Percentiles rank a stretch among this genome's conserved stretches.
Conservation (phyloP, 2,888 invertebrate genomes). For the Pandemis corylana region DNA sequence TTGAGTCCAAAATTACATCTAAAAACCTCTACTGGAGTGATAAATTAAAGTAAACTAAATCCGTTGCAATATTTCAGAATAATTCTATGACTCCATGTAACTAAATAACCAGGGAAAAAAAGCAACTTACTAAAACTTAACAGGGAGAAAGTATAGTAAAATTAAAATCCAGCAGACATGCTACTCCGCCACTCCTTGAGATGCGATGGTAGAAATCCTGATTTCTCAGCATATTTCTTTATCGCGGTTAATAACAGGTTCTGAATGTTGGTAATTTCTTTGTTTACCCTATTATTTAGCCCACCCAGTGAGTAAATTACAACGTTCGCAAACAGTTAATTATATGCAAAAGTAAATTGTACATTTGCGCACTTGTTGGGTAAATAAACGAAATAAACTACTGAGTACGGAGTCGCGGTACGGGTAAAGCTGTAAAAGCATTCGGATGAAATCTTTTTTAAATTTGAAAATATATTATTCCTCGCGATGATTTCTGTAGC, state of each 20-base stretch:
- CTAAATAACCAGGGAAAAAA: background rate
- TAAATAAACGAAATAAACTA: constrained; percentile 34
- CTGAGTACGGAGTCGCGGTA: background rate
- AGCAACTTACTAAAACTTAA: background rate
- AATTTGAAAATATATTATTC: background rate
- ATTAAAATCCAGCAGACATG: background rate
- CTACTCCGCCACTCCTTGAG: background rate
- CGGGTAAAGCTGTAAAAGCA: background rate
- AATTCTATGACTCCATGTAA: too few relatives aligned
- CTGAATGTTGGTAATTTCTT: constrained; percentile 14
- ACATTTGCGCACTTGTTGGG: constrained; percentile 1
- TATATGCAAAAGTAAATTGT: constrained; percentile 24
- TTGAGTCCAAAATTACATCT: too few relatives aligned
- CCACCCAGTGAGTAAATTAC: constrained; percentile 40
- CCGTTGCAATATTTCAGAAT: too few relatives aligned
- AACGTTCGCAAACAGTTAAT: constrained; percentile 35
- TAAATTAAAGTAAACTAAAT: too few relatives aligned
- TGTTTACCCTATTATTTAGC: constrained; percentile 26
- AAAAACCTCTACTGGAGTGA: too few relatives aligned
- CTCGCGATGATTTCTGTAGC: too few relatives aligned
- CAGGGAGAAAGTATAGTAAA: background rate
- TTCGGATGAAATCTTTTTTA: background rate
- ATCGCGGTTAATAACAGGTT: constrained; percentile 1
- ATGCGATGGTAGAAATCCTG: background rate
- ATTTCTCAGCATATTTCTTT: constrained; percentile 4